Evolutionary conservation across 2,888 invertebrate genomes (phyloP), one percentile per base, ranked within the genome.

Genomic region (Tetanocera ferruginea): DNA sequence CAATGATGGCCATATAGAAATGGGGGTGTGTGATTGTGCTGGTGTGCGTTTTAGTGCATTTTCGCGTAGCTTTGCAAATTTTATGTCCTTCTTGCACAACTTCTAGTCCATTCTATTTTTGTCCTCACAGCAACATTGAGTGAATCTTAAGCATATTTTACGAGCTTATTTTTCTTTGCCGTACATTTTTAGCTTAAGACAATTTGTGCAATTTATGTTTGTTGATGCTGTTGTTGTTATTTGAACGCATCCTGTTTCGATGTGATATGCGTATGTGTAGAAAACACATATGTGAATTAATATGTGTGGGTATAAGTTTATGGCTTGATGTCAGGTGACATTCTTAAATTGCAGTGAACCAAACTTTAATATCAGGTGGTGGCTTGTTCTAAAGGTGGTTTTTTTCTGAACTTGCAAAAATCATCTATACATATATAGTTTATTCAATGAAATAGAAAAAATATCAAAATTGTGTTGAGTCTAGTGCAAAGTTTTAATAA

Each of bases 131-230:
- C 17, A 23, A 51, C 49, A 69, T 25, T 49, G 49, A 69, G 69
- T 69, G 69, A 69, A 69, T 74, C 52, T 74, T 49, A 55, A 52
- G 64, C 74, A 74, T 74, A 74, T 64, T 74, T 74, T 64, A 55
- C 31, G 74, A 49, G 64, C 51, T 73, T 62, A 14, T 34, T 55
- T 31, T 9, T 31, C 34, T 19, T 57, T 4, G 49, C 23, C 19
- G 5, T 67, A 23, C 23, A 23, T 37, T 19, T 67, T 67, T 37
- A 9, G 37, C 37, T 67, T 67, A 37, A 67, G 43, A 67, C 17
- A 67, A 67, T 67, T 67, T 67, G 19, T 67, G 34, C 67, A 67
- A 67, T 67, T 67, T 67, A 23, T 43, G 67, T 37, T 60, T 60
- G 25, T 23, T 28, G 11, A 17, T 62, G 17, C 25, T 62, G 62